These are phyloP conservation scores for Cantharis flavilabris DNA, from an alignment of 2,888 invertebrate species.

Conservation along the genomic window DNA sequence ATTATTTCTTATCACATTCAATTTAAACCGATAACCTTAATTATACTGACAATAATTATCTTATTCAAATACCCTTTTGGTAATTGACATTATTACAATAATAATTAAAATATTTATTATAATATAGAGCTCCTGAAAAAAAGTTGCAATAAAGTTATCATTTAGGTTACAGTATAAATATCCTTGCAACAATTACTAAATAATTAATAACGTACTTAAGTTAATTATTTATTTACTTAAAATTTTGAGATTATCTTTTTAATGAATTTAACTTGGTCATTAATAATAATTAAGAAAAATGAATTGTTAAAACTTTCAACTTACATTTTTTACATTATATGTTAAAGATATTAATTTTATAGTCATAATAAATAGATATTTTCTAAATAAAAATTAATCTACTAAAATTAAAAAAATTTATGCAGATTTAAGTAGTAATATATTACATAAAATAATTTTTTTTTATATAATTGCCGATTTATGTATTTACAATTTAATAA, in stretches of 20 bases:
- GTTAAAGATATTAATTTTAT: not conserved
- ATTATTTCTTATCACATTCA: not conserved
- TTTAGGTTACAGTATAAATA: not conserved
- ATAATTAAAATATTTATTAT: not conserved
- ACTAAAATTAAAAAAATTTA: not conserved
- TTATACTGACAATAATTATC: not conserved
- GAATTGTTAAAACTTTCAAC: not conserved
- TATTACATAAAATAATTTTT: not conserved
- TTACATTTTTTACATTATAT: not conserved
- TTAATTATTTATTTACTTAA: not conserved
- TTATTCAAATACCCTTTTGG: not conserved
- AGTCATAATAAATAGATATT: not conserved
- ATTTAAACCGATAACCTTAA: not conserved
- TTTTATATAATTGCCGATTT: not conserved
- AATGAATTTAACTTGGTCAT: not conserved
- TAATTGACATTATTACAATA: not conserved
- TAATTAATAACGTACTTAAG: not conserved
- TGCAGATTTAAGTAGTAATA: not conserved
- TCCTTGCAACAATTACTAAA: not conserved
- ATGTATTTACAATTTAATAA: not conserved
- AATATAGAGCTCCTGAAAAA: not conserved
- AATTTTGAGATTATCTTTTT: not conserved
- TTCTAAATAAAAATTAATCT: not conserved
- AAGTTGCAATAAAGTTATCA: not conserved
- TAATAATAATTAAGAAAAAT: not conserved